Evolutionary conservation across 2,888 invertebrate genomes (phyloP), one percentile per base, ranked within the genome.

Genomic region (Noctua comes): DNA sequence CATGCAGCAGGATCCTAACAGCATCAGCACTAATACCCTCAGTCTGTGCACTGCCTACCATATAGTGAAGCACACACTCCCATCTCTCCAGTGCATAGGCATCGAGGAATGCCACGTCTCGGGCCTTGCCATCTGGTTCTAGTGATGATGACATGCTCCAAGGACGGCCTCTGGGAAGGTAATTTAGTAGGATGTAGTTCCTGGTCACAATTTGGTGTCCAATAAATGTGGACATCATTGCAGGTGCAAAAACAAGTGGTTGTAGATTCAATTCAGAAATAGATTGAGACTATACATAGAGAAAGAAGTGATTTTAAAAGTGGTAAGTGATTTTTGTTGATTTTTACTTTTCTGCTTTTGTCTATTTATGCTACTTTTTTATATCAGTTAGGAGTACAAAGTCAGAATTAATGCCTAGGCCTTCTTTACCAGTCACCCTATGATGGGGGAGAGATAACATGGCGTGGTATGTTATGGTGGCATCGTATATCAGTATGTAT

Each of bases 31-130:
- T 99, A 90, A 99, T 99, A 75, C 98, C 98, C 93, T 99, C 99
- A 57, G 98, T 98, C 93, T 98, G 99, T 77, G 98, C 98, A 51
- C 98, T 98, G 68, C 99, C 99, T 91, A 99, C 99, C 99, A 99
- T 99, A 93, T 99, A 99, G 95, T 99, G 99, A 36, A 99, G 97
- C 27, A 99, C 99, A 93, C 99, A 99, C 95, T 99, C 99, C 99
- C 99, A 99, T 77, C 99, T 97, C 92, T 99, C 99, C 92, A 98
- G 97, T 0, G 99, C 99, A 93, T 99, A 99, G 11, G 98, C 97
- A 94, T 99, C 99, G 36, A 99, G 96, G 95, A 99, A 99, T 0
- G 98, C 97, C 7, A 98, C 97, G 92, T 99, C 99, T 75, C 99
- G 97, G 0, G 98, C 98, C 94, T 99, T 99, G 54, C 98, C 98